Conservation (phyloP, 2,888 invertebrate species). For the Diploptera punctata region DNA sequence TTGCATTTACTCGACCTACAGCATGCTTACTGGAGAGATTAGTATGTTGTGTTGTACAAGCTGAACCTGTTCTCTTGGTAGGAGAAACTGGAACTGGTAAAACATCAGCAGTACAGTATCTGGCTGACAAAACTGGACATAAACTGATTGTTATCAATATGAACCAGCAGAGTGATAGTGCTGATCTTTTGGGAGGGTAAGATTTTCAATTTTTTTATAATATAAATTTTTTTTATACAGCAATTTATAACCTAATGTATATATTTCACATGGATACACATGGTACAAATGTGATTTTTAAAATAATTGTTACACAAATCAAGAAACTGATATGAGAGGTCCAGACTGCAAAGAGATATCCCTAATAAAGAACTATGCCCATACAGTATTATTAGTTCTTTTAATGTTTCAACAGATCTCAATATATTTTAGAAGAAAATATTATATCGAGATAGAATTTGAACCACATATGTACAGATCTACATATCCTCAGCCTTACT, state of each 20-base stretch:
- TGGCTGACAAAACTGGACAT: constrained; percentile 83
- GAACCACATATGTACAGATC: too few relatives aligned
- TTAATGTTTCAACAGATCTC: too few relatives aligned
- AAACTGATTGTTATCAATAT: constrained; percentile 94
- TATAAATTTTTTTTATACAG: background rate
- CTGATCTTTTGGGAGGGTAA: constrained; percentile 93
- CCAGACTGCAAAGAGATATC: too few relatives aligned
- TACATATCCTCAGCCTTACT: too few relatives aligned
- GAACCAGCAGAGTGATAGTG: constrained; percentile 98
- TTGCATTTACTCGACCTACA: constrained; percentile 84
- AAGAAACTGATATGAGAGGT: too few relatives aligned
- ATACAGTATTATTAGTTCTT: too few relatives aligned
- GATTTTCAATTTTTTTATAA: constrained; percentile 23
- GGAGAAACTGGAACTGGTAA: constrained; percentile 99
- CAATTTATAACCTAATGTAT: background rate
- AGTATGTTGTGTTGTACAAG: constrained; percentile 79
- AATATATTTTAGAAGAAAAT: too few relatives aligned
- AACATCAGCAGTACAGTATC: constrained; percentile 92
- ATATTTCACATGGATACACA: too few relatives aligned
- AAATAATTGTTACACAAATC: too few relatives aligned
- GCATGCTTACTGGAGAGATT: constrained; percentile 87
- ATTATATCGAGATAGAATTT: too few relatives aligned
- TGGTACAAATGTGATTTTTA: too few relatives aligned
- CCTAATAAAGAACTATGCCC: too few relatives aligned
- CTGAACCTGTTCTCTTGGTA: constrained; percentile 92